A percentile compares a stretch with the other conserved stretches of the same genome.
These are phyloP conservation scores for Umimayanthus chanpuru DNA, from an alignment of 92 coral and sea anemone genomes.

Conservation along the genomic window DNA sequence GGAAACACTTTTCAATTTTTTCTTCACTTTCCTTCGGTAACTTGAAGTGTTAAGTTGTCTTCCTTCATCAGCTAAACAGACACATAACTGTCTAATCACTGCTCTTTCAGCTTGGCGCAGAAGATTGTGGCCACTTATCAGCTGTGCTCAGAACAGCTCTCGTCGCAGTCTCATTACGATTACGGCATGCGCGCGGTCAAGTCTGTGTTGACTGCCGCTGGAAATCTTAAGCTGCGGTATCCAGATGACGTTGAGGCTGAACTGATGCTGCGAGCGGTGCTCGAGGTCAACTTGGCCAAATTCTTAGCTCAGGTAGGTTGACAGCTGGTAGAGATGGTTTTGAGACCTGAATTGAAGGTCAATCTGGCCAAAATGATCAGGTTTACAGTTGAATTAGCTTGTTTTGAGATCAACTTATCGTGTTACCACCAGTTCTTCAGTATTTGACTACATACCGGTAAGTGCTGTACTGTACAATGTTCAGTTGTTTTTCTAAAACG, in stretches of 20 bases:
- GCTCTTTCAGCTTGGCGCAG: constrained; percentile 83
- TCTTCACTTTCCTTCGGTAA: not conserved
- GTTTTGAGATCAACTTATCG: too few species aligned
- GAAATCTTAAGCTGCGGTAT: constrained; percentile 91
- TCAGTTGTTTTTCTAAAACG: too few species aligned
- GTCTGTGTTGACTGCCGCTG: constrained; percentile 97
- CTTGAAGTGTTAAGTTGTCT: not conserved
- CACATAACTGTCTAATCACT: not conserved
- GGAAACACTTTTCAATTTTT: too few species aligned
- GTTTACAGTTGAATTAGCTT: too few species aligned
- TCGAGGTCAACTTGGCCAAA: constrained; percentile 97
- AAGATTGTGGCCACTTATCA: constrained; percentile 97
- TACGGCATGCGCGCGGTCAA: constrained; percentile 99
- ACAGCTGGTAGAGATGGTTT: too few species aligned
- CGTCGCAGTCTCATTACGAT: constrained; percentile 99
- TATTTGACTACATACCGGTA: too few species aligned
- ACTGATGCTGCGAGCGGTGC: constrained; percentile 92
- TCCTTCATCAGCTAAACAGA: not conserved
- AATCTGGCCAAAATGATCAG: too few species aligned
- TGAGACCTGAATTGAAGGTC: too few species aligned
- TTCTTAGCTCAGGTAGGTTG: constrained; percentile 87
- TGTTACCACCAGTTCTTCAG: too few species aligned
- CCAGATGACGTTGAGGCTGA: constrained; percentile 97
- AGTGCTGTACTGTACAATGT: too few species aligned
- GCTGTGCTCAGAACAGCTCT: constrained; percentile 97